Base-by-base conservation (phyloP, 2,888 invertebrate species). In the Cenopis cana region DNA sequence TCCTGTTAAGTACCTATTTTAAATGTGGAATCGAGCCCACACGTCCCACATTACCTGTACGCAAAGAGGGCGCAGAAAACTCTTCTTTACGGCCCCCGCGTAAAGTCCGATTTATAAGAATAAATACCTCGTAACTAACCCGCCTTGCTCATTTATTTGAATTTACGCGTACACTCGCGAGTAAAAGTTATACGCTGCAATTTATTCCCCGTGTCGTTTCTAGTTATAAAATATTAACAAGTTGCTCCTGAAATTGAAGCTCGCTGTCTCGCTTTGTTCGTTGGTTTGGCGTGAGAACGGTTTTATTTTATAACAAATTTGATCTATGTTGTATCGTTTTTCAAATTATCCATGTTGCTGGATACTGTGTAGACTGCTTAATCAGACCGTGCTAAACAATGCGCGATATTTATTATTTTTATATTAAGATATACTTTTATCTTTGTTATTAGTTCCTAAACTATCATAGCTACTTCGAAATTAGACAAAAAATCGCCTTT, bases 61-160 rank as follows among this genome's bases (percentile, higher is more conserved):
- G 65, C 70, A 66, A 70, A 70, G 74, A 24, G 74, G 52, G 62
- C 74, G 79, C 73, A 79, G 80, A 80, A 82, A 84, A 84, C 79
- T 82, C 83, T 81, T 79, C 74, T 86, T 86, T 86, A 87, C 81
- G 82, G 82, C 78, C 80, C 79, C 77, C 79, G 76, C 81, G 79
- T 85, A 83, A 87, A 85, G 81, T 83, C 82, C 81, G 82, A 85
- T 87, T 85, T 85, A 85, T 83, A 85, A 84, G 83, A 85, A 87
- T 86, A 85, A 85, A 85, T 85, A 85, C 80, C 77, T 78, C 79
- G 81, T 79, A 82, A 82, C 82, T 84, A 84, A 78, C 74, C 74
- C 54, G 46, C 54, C 75, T 70, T 74, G 75, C 74, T 74, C 65
- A 75, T 74, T 74, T 78, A 73, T 79, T 77, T 72, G 72, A 75